Evolutionary conservation across 2,113 vertebrate species (phyloP), one percentile per base, ranked within the genome.

Genomic region (Monopterus albus): DNA sequence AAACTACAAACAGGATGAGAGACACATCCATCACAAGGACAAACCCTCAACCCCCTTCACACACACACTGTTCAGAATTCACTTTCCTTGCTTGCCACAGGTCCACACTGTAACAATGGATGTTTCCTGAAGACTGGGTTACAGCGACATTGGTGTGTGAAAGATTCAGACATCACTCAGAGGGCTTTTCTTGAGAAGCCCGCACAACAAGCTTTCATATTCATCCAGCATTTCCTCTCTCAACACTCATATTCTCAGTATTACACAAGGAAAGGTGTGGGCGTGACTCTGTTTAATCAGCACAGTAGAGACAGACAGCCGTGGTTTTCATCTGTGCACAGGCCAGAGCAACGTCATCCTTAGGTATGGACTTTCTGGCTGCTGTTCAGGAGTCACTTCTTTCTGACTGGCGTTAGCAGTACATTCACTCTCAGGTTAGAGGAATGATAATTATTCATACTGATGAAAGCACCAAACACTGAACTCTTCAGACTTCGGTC

Each of bases 1-100:
- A 98, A 97, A 91, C 86, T 89, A 63, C 88, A 91, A 86, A 91
- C 92, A 96, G 96, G 95, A 99, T 96, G 91, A 83, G 64, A 76
- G 92, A 91, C 81, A 75, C 93, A 94, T 96, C 94, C 94, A 94
- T 94, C 93, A 91, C 52, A 55, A 43, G 83, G 29, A 31, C 78
- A 75, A 75, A 68, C 72, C 69, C 89, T 68, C 79, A 53, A 26
- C 57, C 53, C 20, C 40, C 40, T 70, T 33, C 21, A 46, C 10
- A 57, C 76, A 78, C 78, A 52, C 56, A 68, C 39, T 9, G 52
- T 42, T 42, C 72, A 71, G 68, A 68, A 71, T 63, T 39, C 75
- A 71, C 79, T 69, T 75, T 77, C 71, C 65, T 83, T 90, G 90
- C 93, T 88, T 85, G 15, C 55, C 31, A n/a, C 69, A 47, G 65